Evolutionary conservation across 2,888 invertebrate genomes (phyloP).

Genomic region (Gastracanthus pulcherrimus): DNA sequence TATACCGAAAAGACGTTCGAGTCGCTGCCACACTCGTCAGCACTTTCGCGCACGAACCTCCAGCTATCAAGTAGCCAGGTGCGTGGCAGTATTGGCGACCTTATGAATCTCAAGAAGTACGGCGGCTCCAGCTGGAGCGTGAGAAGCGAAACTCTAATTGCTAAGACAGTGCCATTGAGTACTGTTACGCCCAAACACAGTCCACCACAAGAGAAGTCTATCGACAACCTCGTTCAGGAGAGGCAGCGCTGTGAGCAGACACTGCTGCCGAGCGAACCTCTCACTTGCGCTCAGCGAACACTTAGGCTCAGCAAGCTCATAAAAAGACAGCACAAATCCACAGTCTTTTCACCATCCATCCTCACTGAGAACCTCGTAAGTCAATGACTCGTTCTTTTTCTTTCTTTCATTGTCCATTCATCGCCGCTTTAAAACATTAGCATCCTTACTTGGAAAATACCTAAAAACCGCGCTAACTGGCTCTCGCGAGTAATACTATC

Average conservation of each 20-base stretch:
- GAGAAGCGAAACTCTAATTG: constrained; percentile 85
- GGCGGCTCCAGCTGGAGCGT: constrained; percentile 86
- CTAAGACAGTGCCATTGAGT: constrained; percentile 85
- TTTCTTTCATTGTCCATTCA: no score
- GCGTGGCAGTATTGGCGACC: constrained; percentile 85
- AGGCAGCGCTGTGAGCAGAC: neutral
- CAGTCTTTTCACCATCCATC: constrained; percentile 71
- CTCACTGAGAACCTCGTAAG: constrained; percentile 57
- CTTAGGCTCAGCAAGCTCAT: constrained; percentile 84
- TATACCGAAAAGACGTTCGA: constrained; percentile 75
- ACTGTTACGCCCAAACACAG: constrained; percentile 83
- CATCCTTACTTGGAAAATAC: no score
- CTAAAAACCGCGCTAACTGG: no score
- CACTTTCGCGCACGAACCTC: constrained; percentile 78
- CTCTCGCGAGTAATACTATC: no score
- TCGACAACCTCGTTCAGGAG: constrained; percentile 44
- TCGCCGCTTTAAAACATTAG: no score
- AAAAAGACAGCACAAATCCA: constrained; percentile 82
- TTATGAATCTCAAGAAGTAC: constrained; percentile 87
- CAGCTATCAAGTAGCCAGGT: constrained; percentile 68
- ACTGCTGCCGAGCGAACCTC: constrained; percentile 77
- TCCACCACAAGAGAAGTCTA: constrained; percentile 74
- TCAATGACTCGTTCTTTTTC: no score
- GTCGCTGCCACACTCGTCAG: constrained; percentile 79
- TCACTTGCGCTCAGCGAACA: constrained; percentile 85